Evolutionary conservation across 2,797 vertebrate species (phyloP), one percentile per base, ranked within the genome.

Genomic region (Decapterus maruadsi): DNA sequence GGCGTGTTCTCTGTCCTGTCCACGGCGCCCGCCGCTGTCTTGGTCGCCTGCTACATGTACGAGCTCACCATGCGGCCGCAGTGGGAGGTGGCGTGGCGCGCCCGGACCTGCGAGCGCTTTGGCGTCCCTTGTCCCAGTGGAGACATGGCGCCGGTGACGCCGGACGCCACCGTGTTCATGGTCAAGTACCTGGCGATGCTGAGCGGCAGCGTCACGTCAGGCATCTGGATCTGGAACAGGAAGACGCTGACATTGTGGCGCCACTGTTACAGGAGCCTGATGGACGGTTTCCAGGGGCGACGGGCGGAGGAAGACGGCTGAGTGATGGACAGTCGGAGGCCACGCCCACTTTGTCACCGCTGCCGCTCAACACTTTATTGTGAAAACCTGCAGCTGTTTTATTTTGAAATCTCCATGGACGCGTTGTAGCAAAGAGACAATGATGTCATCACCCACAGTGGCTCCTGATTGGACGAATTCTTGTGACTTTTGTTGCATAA

Each of bases 131-230:
- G 97, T 81, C 97, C 96, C 0, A 75, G 78, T 0, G 91, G 94
- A 78, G 93, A 95, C 85, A 94, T 95, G 8, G 92, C 95, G 0
- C 96, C 95, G 9, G 93, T 95, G 95, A 96, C 95, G 8, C 97
- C 97, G 0, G 96, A 97, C 93, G 97, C 98, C 91, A 97, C 96
- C 0, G 95, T 98, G 68, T 97, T 98, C 88, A 96, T 98, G 96
- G 97, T 98, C 91, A 98, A 98, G 91, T 97, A 98, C 88, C 93
- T 97, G 83, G 97, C 98, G 97, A 97, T 96, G 89, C 96, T 99
- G 96, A 97, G 96, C 4, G 96, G 96, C 19, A 97, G 97, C n/a
- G 96, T 99, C 92, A 97, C 96, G 0, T 97, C 97, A 0, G 97
- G 97, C 43, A 96, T 98, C 88, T 98, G 97, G 97, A 96, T 99